These are phyloP conservation scores for Anthopleura xanthogrammica DNA, from an alignment of 92 coral and sea anemone genomes.

Conservation along the genomic window DNA sequence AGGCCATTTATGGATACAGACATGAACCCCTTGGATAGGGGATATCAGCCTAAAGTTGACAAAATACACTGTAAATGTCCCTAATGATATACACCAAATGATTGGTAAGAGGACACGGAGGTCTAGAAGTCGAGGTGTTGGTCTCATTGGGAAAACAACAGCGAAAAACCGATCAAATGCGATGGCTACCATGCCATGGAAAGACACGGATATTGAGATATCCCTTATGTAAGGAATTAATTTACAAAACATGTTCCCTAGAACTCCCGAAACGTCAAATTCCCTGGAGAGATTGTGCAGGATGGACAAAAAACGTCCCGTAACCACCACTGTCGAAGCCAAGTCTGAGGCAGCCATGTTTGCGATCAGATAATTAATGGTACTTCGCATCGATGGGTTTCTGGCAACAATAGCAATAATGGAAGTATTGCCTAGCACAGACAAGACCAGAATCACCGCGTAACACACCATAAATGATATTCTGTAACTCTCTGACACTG, in stretches of 20 bases:
- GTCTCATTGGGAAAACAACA: constrained; percentile 23
- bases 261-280: constrained; percentile 5
- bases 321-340: constrained; percentile 2
- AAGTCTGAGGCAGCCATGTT: constrained; percentile 38
- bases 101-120: constrained; percentile 14
- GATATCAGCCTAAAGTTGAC: not conserved
- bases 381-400: constrained; percentile 6
- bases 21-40: not conserved
- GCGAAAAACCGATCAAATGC: constrained; percentile 33
- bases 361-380: constrained; percentile 14
- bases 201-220: constrained; percentile 16
- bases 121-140: constrained; percentile 8
- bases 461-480: not conserved
- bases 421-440: constrained; percentile 16
- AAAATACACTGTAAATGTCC: constrained; percentile 2
- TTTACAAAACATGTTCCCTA: constrained; percentile 18
- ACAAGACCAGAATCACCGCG: not conserved
- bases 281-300: constrained; percentile 1
- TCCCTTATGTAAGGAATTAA: constrained; percentile 15
- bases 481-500: not conserved
- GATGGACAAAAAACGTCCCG: not conserved
- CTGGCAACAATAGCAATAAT: constrained; percentile 8
- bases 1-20: not conserved
- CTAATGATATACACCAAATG: constrained; percentile 1
- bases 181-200: constrained; percentile 16